Conservation (phyloP, 2,888 invertebrate species). For the Acrobasis suavella region DNA sequence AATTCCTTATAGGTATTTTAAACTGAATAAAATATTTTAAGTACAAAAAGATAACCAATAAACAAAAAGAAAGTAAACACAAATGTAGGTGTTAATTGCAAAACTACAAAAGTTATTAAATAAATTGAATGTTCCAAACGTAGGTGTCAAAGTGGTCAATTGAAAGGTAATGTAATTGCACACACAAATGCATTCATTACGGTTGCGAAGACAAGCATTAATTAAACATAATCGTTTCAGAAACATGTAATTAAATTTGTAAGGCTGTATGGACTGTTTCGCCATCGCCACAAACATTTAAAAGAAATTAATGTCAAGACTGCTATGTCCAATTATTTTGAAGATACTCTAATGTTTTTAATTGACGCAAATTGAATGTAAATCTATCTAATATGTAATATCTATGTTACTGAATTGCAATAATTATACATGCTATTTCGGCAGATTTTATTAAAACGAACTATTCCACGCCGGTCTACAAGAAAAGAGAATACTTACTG, state of each 20-base stretch:
- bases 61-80: not conserved
- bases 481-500: no score
- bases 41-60: not conserved
- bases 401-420: not conserved
- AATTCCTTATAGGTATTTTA: no score
- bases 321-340: not conserved
- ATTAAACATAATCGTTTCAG: conserved; percentile 27
- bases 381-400: not conserved
- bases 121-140: conserved; percentile 41
- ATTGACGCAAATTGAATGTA: not conserved
- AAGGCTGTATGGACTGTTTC: not conserved
- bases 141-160: conserved; percentile 51
- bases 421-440: not conserved
- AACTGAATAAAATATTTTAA: no score
- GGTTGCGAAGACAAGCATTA: conserved; percentile 34
- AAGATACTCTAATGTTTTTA: not conserved
- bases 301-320: conserved; percentile 4
- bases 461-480: no score
- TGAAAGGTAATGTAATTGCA: conserved; percentile 54
- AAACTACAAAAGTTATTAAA: conserved; percentile 49
- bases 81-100: conserved; percentile 37
- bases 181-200: conserved; percentile 48
- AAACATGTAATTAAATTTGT: conserved; percentile 15
- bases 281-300: conserved; percentile 2
- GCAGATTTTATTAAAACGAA: not conserved